Conservation (phyloP, 2,888 invertebrate genomes). For the Dermolepida albohirtum region DNA sequence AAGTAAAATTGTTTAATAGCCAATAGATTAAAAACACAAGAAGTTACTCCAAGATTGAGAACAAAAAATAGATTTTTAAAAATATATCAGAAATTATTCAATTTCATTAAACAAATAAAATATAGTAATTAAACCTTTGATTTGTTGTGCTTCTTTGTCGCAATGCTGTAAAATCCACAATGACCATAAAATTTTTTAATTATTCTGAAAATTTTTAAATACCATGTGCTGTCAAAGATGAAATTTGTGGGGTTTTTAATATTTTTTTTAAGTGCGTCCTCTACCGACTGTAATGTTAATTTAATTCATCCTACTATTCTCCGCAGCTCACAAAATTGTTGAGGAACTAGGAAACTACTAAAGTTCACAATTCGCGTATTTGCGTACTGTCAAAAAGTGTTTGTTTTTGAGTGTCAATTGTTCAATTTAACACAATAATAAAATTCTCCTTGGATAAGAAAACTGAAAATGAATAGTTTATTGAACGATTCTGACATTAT, state of each 20-base stretch:
- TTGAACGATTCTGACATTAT: slow-evolving; percentile 56
- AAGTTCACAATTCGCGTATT: not conserved
- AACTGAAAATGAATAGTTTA: slow-evolving; percentile 47
- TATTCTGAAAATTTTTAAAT: slow-evolving; percentile 12
- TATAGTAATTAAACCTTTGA: slow-evolving; percentile 43
- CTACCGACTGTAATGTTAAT: too few species aligned
- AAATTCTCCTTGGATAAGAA: slow-evolving; percentile 34
- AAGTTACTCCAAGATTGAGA: slow-evolving; percentile 49
- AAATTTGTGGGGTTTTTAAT: not conserved
- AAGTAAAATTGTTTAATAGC: slow-evolving; percentile 45
- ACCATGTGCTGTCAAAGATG: slow-evolving; percentile 28
- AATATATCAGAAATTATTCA: too few species aligned
- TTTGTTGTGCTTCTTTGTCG: slow-evolving; percentile 11
- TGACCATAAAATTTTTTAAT: slow-evolving; percentile 8
- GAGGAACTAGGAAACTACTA: not conserved
- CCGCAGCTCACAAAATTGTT: not conserved
- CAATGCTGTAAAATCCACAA: slow-evolving; percentile 8
- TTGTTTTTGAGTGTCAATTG: slow-evolving; percentile 37
- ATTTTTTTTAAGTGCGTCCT: too few species aligned
- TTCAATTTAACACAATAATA: slow-evolving; percentile 16
- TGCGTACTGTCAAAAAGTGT: slow-evolving; percentile 34
- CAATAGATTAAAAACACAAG: slow-evolving; percentile 50
- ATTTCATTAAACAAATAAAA: too few species aligned
- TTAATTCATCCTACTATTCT: too few species aligned
- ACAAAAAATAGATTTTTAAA: too few species aligned